Evolutionary conservation across 2,888 invertebrate genomes (phyloP), one percentile per base, ranked within the genome.

Genomic region (Heteromyza rotundicornis): DNA sequence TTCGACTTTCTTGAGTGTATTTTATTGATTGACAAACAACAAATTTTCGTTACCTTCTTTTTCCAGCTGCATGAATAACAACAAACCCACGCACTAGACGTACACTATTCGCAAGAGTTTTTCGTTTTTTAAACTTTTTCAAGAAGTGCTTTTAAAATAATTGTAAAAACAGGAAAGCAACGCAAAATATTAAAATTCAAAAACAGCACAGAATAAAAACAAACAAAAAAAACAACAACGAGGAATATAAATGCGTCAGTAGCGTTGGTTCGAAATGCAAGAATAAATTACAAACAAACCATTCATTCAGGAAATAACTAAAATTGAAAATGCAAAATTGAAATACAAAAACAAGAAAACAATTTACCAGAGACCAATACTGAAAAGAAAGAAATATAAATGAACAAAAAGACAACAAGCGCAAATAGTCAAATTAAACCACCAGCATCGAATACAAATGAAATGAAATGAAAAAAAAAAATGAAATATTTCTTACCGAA

Each of bases 21-120:
- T 27, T 27, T 27, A 7, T 27, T 27, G 5, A 27, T 7, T 27
- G 10, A 27, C n/a, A n/a, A n/a, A n/a, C n/a, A n/a, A n/a, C n/a
- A n/a, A n/a, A n/a, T 69, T 68, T 73, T 65, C 68, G 10, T 40
- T 40, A 40, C 10, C 10, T 74, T 73, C 71, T 76, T 70, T 70
- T 81, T 82, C 71, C 82, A 81, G 81, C 81, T 78, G 81, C 81
- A 81, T 81, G 82, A 81, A 80, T 80, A 80, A 77, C 79, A 78
- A 71, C 77, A 75, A 76, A 73, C 66, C 78, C 78, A 74, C 79
- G 79, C 77, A 77, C 77, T 78, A 75, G 79, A 80, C 77, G 79
- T 74, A 76, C 78, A 68, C 68, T 82, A 67, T 76, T 80, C 71
- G 75, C 75, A 65, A 77, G 76, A 74, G 73, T 80, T 71, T 74